These are phyloP conservation scores for Eudasyphora cyanicolor DNA, from an alignment of 2,888 invertebrate species.

Conservation along the genomic window DNA sequence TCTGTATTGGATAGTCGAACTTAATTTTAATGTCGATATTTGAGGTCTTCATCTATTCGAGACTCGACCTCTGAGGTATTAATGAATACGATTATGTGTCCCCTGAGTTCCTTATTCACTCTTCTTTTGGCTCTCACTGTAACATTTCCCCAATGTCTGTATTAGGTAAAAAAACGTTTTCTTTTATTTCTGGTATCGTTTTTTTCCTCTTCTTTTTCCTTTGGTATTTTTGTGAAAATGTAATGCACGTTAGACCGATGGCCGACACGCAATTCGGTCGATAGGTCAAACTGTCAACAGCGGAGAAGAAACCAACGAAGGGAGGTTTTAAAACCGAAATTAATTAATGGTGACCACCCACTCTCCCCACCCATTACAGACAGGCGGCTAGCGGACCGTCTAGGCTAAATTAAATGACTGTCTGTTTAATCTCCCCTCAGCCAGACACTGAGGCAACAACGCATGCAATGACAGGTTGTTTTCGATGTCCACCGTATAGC, in stretches of 20 bases:
- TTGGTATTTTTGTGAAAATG: constrained; percentile 37
- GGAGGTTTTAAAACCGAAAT: constrained; percentile 10
- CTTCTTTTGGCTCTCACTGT: neutral
- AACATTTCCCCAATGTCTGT: neutral
- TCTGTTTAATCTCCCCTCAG: neutral
- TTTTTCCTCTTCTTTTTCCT: constrained; percentile 5
- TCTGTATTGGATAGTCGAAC: too few species aligned
- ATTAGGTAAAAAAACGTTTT: constrained; percentile 20
- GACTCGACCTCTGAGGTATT: too few species aligned
- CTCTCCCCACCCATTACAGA: neutral
- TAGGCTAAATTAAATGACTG: neutral
- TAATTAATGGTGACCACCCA: neutral
- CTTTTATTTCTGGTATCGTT: constrained; percentile 38
- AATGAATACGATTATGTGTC: too few species aligned
- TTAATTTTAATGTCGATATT: too few species aligned
- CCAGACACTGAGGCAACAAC: constrained; percentile 9
- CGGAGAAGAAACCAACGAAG: neutral
- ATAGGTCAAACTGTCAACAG: constrained; percentile 67
- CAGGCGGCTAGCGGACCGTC: neutral
- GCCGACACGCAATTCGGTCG: constrained; percentile 67
- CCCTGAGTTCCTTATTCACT: too few species aligned
- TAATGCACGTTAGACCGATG: constrained; percentile 31
- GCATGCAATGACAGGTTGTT: constrained; percentile 2
- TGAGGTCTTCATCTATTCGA: too few species aligned
- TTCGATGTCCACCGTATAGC: too few species aligned